Percentiles rank a stretch among this genome's conserved stretches.
phyloP scores from a whole-genome alignment of 2,888 invertebrate species.

The Bellardia pandia region DNA sequence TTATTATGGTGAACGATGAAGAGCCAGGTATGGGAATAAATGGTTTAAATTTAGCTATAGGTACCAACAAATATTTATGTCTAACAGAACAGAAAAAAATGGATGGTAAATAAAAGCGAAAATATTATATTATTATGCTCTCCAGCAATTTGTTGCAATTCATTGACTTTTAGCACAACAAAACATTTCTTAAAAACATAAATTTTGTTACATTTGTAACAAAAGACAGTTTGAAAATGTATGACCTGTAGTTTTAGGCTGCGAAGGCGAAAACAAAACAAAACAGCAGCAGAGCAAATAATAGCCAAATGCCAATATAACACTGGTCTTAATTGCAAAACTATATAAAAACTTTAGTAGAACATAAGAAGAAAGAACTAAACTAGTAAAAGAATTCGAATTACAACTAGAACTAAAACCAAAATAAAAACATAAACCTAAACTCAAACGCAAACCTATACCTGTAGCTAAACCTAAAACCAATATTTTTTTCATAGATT shows the following conservation, averaged over 20 bases:
- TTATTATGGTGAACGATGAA: background rate
- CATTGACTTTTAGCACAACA: slow-evolving; percentile 79
- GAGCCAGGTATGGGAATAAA: background rate
- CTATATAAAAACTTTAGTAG: no score
- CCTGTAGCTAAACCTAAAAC: no score
- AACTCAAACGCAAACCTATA: no score
- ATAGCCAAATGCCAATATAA: no score
- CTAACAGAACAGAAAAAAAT: background rate
- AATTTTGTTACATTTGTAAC: slow-evolving; percentile 74
- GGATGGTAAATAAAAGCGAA: slow-evolving; percentile 9
- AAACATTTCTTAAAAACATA: slow-evolving; percentile 78
- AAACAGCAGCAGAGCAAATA: background rate
- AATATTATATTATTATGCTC: slow-evolving; percentile 61
- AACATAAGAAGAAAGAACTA: no score
- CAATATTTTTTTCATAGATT: no score
- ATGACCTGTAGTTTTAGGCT: slow-evolving; percentile 15
- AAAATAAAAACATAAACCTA: no score
- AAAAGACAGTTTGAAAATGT: slow-evolving; percentile 66
- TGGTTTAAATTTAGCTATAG: background rate
- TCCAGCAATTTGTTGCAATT: slow-evolving; percentile 80
- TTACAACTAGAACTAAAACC: no score
- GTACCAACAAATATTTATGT: slow-evolving; percentile 21
- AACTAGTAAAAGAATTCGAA: no score
- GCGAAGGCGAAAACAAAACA: background rate
- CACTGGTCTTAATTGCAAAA: no score